These are phyloP conservation scores for Globia sparganii DNA, from an alignment of 2,888 invertebrate genomes.

Conservation along the genomic window DNA sequence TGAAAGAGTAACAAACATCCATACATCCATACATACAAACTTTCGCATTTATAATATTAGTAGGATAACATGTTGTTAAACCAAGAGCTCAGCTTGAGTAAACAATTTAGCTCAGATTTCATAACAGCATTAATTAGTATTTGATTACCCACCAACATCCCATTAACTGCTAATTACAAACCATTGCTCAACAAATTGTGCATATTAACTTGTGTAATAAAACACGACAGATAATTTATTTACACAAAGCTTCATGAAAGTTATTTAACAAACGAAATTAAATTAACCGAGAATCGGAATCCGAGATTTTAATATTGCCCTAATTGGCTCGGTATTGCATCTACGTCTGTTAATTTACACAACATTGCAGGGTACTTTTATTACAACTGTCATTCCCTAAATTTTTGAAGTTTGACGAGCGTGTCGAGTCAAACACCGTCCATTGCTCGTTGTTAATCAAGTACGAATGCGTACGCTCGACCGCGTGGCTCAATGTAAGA, in stretches of 20 bases:
- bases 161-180: not conserved
- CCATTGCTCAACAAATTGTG: conserved; percentile 8
- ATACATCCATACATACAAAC: too few relatives aligned
- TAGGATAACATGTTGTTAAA: not conserved
- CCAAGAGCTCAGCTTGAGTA: not conserved
- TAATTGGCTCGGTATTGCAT: conserved; percentile 45
- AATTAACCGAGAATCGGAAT: conserved; percentile 4
- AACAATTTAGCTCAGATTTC: not conserved
- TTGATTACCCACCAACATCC: not conserved
- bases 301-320: conserved; percentile 40
- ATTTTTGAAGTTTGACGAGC: not conserved
- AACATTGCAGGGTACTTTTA: conserved; percentile 66
- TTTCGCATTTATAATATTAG: too few relatives aligned
- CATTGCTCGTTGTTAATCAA: conserved; percentile 51
- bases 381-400: conserved; percentile 49
- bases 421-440: conserved; percentile 20
- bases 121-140: not conserved
- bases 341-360: conserved; percentile 65
- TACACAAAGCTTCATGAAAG: not conserved
- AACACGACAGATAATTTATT: conserved; percentile 10
- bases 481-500: conserved; percentile 54
- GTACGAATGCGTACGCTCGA: conserved; percentile 13
- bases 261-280: conserved; percentile 6
- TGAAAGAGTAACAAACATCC: too few relatives aligned
- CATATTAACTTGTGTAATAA: conserved; percentile 18